These are phyloP conservation scores for Conchocele bisecta DNA, from an alignment of 2,888 invertebrate genomes.

Conservation along the genomic window DNA sequence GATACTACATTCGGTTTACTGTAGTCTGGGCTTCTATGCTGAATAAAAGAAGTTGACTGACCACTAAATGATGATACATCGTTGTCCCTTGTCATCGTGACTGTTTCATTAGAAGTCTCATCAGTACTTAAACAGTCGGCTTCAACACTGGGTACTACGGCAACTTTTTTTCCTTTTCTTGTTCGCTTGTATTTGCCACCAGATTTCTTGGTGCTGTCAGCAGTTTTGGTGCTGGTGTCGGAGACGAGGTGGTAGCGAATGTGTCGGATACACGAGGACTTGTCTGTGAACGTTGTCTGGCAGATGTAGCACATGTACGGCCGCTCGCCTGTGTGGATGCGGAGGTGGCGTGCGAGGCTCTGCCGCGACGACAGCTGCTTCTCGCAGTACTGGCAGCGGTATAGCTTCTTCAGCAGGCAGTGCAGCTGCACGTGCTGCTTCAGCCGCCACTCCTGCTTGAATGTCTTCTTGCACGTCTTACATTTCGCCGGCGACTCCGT, in stretches of 20 bases:
- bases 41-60: too few relatives aligned
- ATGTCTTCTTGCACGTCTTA: constrained; percentile 51
- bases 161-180: too few relatives aligned
- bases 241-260: constrained; percentile 34
- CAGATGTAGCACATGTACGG: constrained; percentile 56
- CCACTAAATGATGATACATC: too few relatives aligned
- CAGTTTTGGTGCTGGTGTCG: constrained; percentile 1
- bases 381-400: constrained; percentile 54
- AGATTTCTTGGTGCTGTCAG: too few relatives aligned
- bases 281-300: constrained; percentile 54
- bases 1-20: too few relatives aligned
- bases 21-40: too few relatives aligned
- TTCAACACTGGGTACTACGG: too few relatives aligned
- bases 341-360: constrained; percentile 48
- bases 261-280: constrained; percentile 53
- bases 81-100: too few relatives aligned
- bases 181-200: too few relatives aligned
- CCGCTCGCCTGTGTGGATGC: constrained; percentile 51
- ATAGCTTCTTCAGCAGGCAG: constrained; percentile 58
- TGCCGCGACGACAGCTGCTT: constrained; percentile 49
- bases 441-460: constrained; percentile 40
- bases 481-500: constrained; percentile 51
- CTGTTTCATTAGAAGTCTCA: too few relatives aligned
- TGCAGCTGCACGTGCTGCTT: constrained; percentile 52
- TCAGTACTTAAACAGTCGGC: too few relatives aligned